Conservation (phyloP, 2,888 invertebrate genomes). For the Actias luna region DNA sequence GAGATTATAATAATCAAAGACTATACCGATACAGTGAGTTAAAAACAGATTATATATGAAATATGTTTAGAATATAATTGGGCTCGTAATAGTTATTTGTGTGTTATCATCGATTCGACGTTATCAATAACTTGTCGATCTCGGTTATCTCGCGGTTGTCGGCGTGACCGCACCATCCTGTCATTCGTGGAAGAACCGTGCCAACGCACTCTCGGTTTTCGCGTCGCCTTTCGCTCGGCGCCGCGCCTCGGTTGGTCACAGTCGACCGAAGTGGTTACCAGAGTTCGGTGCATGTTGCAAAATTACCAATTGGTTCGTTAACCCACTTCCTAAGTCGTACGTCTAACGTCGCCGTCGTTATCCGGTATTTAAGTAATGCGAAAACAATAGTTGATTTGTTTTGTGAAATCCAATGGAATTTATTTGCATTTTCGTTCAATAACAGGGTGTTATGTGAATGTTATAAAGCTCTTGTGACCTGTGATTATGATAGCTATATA, state of each 20-base stretch:
- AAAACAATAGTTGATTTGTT: conserved; percentile 46
- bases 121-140: conserved; percentile 72
- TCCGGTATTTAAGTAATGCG: conserved; percentile 53
- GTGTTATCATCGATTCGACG: conserved; percentile 54
- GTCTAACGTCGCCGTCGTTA: conserved; percentile 42
- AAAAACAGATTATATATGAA: background rate
- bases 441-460: conserved; percentile 20
- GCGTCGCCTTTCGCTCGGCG: conserved; percentile 68
- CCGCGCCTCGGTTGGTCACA: conserved; percentile 45
- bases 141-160: conserved; percentile 62
- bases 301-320: conserved; percentile 70
- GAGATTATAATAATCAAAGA: no score
- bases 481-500: conserved; percentile 35
- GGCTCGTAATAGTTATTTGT: conserved; percentile 39
- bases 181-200: conserved; percentile 71
- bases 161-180: conserved; percentile 62
- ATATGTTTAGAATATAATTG: background rate
- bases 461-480: conserved; percentile 24
- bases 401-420: conserved; percentile 23
- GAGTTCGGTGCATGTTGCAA: conserved; percentile 64
- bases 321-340: conserved; percentile 58
- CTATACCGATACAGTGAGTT: no score
- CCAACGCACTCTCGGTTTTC: conserved; percentile 72
- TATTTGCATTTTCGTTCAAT: conserved; percentile 21
- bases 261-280: conserved; percentile 54